Percentiles rank a stretch among this genome's conserved stretches.
Conservation (phyloP, 1,140 invertebrate genomes). For the Cyrtorhinus lividipennis region DNA sequence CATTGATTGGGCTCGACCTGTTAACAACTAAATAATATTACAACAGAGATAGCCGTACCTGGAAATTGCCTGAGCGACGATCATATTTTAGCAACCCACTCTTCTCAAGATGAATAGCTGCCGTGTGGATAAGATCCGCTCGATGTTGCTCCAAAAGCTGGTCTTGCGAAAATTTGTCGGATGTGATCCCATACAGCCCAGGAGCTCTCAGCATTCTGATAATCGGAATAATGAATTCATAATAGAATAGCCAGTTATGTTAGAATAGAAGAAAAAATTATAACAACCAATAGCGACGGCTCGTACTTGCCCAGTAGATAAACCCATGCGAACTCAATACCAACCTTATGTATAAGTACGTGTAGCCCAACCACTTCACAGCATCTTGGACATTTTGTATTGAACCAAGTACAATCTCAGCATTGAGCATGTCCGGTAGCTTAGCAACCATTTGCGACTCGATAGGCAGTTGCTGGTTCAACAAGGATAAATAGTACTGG, state of each 20-base stretch:
- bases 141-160: constrained; percentile 71
- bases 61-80: constrained; percentile 84
- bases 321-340: too few relatives aligned
- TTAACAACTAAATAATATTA: too few relatives aligned
- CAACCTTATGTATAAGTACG: constrained; percentile 79
- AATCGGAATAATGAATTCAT: too few relatives aligned
- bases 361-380: constrained; percentile 90
- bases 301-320: too few relatives aligned
- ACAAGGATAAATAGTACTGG: constrained; percentile 92
- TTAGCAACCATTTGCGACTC: constrained; percentile 72
- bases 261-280: not conserved
- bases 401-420: constrained; percentile 92
- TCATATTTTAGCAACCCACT: constrained; percentile 93
- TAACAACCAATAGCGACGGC: too few relatives aligned
- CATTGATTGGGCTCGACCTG: too few relatives aligned
- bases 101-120: constrained; percentile 78
- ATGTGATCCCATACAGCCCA: constrained; percentile 72
- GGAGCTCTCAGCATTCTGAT: constrained; percentile 66
- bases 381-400: constrained; percentile 92
- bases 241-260: too few relatives aligned
- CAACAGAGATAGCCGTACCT: too few relatives aligned
- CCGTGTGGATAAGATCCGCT: constrained; percentile 93
- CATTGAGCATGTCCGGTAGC: constrained; percentile 93
- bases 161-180: constrained; percentile 69
- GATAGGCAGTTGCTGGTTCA: constrained; percentile 92